These are phyloP conservation scores for Chinchilla lanigera DNA, from an alignment of 2,113 vertebrate genomes.

Conservation along the genomic window DNA sequence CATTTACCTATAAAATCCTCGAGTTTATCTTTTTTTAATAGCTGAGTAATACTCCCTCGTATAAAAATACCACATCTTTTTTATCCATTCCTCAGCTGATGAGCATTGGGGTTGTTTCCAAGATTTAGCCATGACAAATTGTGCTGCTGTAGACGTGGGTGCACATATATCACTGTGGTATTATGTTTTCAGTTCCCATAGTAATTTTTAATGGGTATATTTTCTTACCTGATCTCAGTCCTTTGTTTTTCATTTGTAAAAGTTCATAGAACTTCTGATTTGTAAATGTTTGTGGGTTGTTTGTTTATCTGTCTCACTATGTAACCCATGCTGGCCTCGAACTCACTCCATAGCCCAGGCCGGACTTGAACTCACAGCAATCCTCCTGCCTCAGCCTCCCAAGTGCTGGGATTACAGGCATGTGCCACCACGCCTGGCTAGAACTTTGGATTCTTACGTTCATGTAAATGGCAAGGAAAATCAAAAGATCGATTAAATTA, in stretches of 20 bases:
- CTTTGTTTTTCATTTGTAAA: not conserved
- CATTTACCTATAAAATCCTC: no score
- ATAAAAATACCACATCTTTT: no score
- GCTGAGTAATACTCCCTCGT: no score
- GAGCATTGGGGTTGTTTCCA: no score
- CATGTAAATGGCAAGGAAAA: constrained; percentile 35
- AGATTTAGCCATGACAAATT: no score
- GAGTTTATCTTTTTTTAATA: no score
- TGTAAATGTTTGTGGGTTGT: not conserved
- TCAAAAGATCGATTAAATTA: not conserved
- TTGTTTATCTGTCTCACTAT: not conserved
- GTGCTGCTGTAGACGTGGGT: no score
- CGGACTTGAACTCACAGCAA: not conserved
- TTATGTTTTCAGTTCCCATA: no score
- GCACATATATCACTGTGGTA: no score
- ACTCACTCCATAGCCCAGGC: not conserved
- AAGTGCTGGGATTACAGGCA: no score
- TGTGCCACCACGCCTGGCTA: not conserved
- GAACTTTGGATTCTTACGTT: constrained; percentile 8
- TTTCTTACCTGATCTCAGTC: not conserved
- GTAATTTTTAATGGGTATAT: not conserved
- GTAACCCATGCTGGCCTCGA: not conserved
- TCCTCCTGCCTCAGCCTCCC: no score
- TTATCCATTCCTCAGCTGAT: no score
- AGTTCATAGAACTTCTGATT: not conserved